Base-by-base conservation (phyloP, 2,888 invertebrate genomes). In the Drosophila recens region DNA sequence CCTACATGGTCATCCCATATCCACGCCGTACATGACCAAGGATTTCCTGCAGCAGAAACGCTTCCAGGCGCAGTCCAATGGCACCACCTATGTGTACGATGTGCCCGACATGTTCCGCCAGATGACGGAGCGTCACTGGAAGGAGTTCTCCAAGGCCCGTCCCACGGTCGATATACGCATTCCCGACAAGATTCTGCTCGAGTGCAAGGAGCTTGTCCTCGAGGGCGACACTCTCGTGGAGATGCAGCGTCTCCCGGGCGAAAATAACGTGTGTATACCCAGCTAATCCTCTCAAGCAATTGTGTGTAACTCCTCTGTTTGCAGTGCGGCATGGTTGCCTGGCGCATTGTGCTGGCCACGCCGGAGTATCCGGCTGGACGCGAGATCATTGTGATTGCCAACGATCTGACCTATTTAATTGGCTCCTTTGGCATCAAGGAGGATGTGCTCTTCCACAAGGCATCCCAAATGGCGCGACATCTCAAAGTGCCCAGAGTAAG, bases 41-140 rank as follows among this genome's bases (percentile, higher is more conserved):
- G 98, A 99, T 92, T 98, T 97, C 89, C 93, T 99, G 68, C 99
- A 99, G 92, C 97, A 98, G 90, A 99, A 99, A 93, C 94, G 99
- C 49, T 98, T 98, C 93, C 94, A 94, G 93, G 93, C 93, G 3
- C 93, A 93, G 76, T 92, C 92, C 17, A 93, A 92, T 73, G 93
- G 93, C 40, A 93, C 93, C 20, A 93, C 93, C 93, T 93, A 93
- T 82, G 97, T 97, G 2, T 99, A 99, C 93, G 99, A 99, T 93
- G 96, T 98, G 89, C 99, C 99, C 0, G 98, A 99, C 90, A 98
- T 99, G 97, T 99, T 99, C 94, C 94, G 98, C 53, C 98, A 99
- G 93, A 97, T 97, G 93, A 94, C 96, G 0, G 97, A 97, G 90
- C 94, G 95, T 56, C 93, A 95, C 49, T 99, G 98, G 98, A 95